A percentile compares a stretch with the other conserved stretches of the same genome.
These are phyloP conservation scores for Lordiphosa andalusiaca DNA, from an alignment of 2,888 invertebrate species.

Conservation along the genomic window DNA sequence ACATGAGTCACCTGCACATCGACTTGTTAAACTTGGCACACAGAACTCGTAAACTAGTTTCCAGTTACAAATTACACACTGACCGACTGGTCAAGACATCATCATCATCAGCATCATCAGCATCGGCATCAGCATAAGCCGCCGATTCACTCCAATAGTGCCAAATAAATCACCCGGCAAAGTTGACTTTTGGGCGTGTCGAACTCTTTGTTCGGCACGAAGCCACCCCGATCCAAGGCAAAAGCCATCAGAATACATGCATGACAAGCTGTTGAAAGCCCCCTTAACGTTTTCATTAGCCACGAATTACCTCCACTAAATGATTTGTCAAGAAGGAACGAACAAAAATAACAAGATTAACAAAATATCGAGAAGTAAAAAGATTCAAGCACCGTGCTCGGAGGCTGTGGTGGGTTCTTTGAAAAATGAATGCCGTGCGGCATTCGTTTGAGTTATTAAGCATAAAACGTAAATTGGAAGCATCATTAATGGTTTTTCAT, in stretches of 20 bases:
- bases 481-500: slow-evolving; percentile 50
- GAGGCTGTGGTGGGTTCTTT: slow-evolving; percentile 4
- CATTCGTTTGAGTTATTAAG: slow-evolving; percentile 61
- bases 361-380: slow-evolving; percentile 12
- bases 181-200: slow-evolving; percentile 16
- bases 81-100: slow-evolving; percentile 34
- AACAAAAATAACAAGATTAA: slow-evolving; percentile 9
- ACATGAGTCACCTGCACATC: slow-evolving; percentile 16
- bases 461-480: slow-evolving; percentile 57
- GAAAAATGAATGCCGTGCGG: slow-evolving; percentile 56
- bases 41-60: slow-evolving; percentile 7
- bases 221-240: slow-evolving; percentile 26
- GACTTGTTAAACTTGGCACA: background rate
- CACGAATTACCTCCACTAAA: slow-evolving; percentile 18
- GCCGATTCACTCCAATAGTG: slow-evolving; percentile 3
- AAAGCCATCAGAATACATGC: slow-evolving; percentile 8
- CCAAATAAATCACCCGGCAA: background rate
- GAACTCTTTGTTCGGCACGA: slow-evolving; percentile 25
- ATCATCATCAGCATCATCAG: slow-evolving; percentile 18
- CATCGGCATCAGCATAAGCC: slow-evolving; percentile 13
- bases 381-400: background rate
- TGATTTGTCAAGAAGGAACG: slow-evolving; percentile 31
- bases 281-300: slow-evolving; percentile 66
- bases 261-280: slow-evolving; percentile 58
- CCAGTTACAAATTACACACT: slow-evolving; percentile 11